These are phyloP conservation scores for Allophyes oxyacanthae DNA, from an alignment of 2,888 invertebrate genomes.

Conservation along the genomic window DNA sequence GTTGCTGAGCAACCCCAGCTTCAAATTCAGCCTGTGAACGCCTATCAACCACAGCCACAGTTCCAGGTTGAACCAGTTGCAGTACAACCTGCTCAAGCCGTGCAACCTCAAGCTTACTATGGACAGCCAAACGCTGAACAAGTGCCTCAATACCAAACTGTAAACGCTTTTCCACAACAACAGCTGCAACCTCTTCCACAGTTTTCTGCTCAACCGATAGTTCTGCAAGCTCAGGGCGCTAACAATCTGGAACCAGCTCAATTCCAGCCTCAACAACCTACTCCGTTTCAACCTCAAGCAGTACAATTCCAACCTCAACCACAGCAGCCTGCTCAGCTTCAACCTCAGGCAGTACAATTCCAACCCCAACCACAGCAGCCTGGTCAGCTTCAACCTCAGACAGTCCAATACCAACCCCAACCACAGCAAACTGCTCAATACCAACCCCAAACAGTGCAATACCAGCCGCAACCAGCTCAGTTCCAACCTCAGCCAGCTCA, in stretches of 20 bases:
- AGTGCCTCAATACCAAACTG: constrained; percentile 58
- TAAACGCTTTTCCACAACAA: constrained; percentile 41
- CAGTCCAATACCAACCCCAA: constrained; percentile 56
- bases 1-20: constrained; percentile 60
- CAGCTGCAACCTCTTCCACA: constrained; percentile 42
- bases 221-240: constrained; percentile 56
- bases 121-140: constrained; percentile 45
- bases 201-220: constrained; percentile 50
- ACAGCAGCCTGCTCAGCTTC: constrained; percentile 16
- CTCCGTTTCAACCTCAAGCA: constrained; percentile 26
- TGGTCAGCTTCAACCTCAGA: constrained; percentile 42
- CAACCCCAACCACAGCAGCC: constrained; percentile 35
- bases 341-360: constrained; percentile 39
- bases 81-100: constrained; percentile 22
- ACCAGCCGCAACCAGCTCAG: constrained; percentile 46
- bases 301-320: constrained; percentile 45
- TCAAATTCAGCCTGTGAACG: constrained; percentile 42
- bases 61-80: constrained; percentile 42
- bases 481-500: constrained; percentile 37
- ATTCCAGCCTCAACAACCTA: constrained; percentile 35
- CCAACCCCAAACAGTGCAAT: constrained; percentile 58
- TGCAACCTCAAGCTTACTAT: constrained; percentile 43
- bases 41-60: constrained; percentile 52
- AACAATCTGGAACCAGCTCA: constrained; percentile 41
- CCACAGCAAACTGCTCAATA: constrained; percentile 64